Evolutionary conservation across 64 coral and sea anemone species (phyloP), one percentile per base, ranked within the genome.

Genomic region (Stichodactyla mertensii): DNA sequence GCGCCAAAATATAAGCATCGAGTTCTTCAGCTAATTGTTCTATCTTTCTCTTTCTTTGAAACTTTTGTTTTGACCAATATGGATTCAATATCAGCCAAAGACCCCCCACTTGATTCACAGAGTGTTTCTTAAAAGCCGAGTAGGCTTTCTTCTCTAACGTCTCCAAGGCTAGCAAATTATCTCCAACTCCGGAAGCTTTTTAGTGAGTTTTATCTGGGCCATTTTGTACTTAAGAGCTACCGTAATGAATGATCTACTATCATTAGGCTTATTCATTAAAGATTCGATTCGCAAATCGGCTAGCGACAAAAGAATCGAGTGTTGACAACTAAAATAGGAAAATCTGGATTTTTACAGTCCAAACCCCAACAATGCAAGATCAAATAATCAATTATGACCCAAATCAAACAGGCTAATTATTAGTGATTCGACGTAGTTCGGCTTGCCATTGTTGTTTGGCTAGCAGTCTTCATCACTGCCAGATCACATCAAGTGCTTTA

Each of bases 261-360:
- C 23, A 74, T 31, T 74, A 31, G 19, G 24, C 8, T 74, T 11
- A 24, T 74, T 74, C 23, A 66, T 66, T 66, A 18, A 31, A 74
- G 10, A 74, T 24, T 74, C 69, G 22, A 11, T 28, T 31, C 24
- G 22, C 69, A 31, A 74, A 74, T 74, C 69, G 69, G 23, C 8
- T 74, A 11, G 69, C 10, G 26, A 74, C 69, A 74, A 66, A 12
- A 74, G 69, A 74, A n/a, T 81, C 52, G 78, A 81, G 78, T 81
- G 78, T 52, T 81, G 78, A 81, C 78, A 81, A 81, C 6, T 55
- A 15, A 81, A 52, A 53, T 2, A 55, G 22, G 36, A 53, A 81
- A 81, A 81, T 18, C 24, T 19, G 27, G 14, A 81, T 14, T 15
- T 52, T 7, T 4, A 52, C 77, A 80, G 18, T 20, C 19, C 24